Evolutionary conservation across 1,140 invertebrate genomes (phyloP), one percentile per base, ranked within the genome.

Genomic region (Temnothorax longispinosus): DNA sequence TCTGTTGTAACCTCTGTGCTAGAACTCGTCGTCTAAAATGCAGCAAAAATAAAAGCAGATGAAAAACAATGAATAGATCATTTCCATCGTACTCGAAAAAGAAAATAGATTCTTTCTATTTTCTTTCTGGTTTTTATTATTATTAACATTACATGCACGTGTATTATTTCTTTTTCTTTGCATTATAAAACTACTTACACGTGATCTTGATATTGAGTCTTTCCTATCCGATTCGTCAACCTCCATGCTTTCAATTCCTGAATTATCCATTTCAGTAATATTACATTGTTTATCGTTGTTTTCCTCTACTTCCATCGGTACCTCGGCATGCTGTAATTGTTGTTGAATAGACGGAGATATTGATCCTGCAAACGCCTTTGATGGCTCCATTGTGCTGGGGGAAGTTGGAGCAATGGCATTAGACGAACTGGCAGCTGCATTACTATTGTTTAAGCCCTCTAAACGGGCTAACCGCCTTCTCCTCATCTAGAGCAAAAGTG

Each of bases 211-310:
- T 69, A 92, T 80, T 54, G 89, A 87, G 76, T 96, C 94, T 94
- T 95, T 95, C 71, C 93, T 92, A 82, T 95, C 94, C 4, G 92
- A 93, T 78, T 96, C 95, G 35, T 97, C 96, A 5, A 97, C 97
- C 94, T 97, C 97, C 97, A 97, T 98, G 92, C 96, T 97, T 93
- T 97, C 97, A 92, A 97, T 97, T 13, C 97, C 97, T 60, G 97
- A 97, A 94, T 97, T 97, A 94, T 97, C 97, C 52, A 96, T 95
- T 77, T 95, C 95, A 44, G 92, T 94, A 72, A 91, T 96, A 86
- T 95, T 95, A 77, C 93, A 93, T 85, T 96, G 95, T 89, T 96
- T 96, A 47, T 95, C 92, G 85, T 94, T 95, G 50, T 88, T 95
- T 77, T 96, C 96, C 89, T 96, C 96, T 15, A 96, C 96, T 93